Evolutionary conservation across 2,797 vertebrate species (phyloP), one percentile per base, ranked within the genome.

Genomic region (Enteromius unitaeniatus): DNA sequence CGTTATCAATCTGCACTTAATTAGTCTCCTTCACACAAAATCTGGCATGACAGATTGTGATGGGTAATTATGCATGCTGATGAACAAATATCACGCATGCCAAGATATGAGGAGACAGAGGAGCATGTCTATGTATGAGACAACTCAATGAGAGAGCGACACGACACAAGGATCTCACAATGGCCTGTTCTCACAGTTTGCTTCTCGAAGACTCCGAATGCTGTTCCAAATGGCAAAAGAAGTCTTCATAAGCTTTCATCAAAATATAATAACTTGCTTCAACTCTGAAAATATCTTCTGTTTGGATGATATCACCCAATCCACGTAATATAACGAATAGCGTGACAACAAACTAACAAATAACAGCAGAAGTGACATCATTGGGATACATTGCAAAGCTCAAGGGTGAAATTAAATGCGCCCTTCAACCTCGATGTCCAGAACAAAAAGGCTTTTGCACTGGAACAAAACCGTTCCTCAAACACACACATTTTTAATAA

Each of bases 1-100:
- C 92, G 95, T 95, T 94, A 95, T 94, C 92, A 91, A 91, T 90
- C 93, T 94, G 92, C 93, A 93, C 91, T 94, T 95, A 95, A 95
- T 95, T 95, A 95, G 91, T 91, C 93, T 94, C 93, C 94, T 94
- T 91, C 92, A 93, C 89, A 92, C 79, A 92, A 95, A 95, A 94
- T 94, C 93, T 95, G 94, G 90, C 89, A 93, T 91, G 91, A 92
- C 93, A 94, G 93, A 93, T 94, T 95, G 93, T 87, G 87, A 91
- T 91, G 93, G 93, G 91, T 94, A 94, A 94, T 95, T 95, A 93
- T 95, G 93, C 93, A 90, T 91, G 88, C 91, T 90, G 88, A 95
- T 94, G 95, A 93, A 92, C 94, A 93, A 90, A 92, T 91, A 90
- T 90, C 93, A 91, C 86, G 89, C 73, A 67, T 88, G 89, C 87